Percentiles rank a stretch among this genome's conserved stretches.
phyloP scores from a whole-genome alignment of 2,113 vertebrate genomes.

The Psammodynastes pulverulentus region DNA sequence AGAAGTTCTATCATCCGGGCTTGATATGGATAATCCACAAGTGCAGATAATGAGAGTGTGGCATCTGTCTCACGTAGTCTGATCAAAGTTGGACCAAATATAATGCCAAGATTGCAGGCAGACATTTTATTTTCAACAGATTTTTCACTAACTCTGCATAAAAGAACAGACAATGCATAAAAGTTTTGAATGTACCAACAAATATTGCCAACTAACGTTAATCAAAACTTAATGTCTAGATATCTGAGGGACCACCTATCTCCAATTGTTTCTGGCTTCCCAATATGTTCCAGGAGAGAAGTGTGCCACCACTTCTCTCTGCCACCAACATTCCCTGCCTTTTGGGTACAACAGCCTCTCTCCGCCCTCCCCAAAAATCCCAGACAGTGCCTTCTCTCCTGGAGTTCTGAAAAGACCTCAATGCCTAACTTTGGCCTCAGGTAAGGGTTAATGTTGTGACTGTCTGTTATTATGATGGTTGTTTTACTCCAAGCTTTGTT shows the following conservation, averaged over 20 bases:
- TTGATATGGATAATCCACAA: slow-evolving; percentile 95
- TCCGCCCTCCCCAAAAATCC: rapidly evolving
- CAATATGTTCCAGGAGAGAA: neutral
- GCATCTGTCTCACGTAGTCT: slow-evolving; percentile 88
- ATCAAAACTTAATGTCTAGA: neutral
- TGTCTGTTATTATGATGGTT: neutral
- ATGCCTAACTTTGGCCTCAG: neutral
- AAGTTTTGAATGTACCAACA: slow-evolving; percentile 8
- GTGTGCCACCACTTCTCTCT: neutral
- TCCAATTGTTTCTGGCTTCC: neutral
- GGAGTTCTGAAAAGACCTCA: neutral
- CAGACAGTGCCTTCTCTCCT: neutral
- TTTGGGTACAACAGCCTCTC: neutral
- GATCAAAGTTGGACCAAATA: slow-evolving; percentile 95
- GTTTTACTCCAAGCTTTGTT: neutral
- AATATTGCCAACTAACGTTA: neutral
- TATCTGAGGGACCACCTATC: neutral
- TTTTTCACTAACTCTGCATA: slow-evolving; percentile 82
- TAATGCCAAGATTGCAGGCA: slow-evolving; percentile 93
- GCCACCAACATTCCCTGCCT: neutral
- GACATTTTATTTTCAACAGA: slow-evolving; percentile 98
- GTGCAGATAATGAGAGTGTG: slow-evolving; percentile 88
- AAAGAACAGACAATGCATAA: neutral
- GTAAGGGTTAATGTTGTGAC: neutral
- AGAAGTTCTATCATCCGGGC: slow-evolving; percentile 91